Evolutionary conservation across 2,797 vertebrate species (phyloP), one percentile per base, ranked within the genome.

Genomic region (Propithecus perrieri): DNA sequence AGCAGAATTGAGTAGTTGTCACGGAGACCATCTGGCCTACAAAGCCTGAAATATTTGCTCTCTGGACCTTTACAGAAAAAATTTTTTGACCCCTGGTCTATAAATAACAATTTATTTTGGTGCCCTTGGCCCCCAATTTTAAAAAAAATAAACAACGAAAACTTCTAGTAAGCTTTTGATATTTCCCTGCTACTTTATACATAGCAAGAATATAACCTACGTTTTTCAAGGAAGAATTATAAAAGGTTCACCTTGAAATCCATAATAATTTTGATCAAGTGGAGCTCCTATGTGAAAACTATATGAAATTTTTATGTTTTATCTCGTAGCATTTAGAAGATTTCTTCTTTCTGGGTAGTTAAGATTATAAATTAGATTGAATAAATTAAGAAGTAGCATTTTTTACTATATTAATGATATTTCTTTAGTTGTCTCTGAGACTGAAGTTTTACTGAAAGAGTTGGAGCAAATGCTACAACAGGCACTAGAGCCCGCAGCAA

Each of bases 401-500:
- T 91, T 72, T 55, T 67, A 81, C 74, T 79, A 4, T 88, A 63
- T 80, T 91, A 69, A 85, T 97, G 41, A 18, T 74, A 43, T 97
- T 96, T 96, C 89, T 92, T 96, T 96, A 98, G 96, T 98, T 97
- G 74, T 98, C 9, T 98, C 96, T 35, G 97, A 98, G 91, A 97
- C 97, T 75, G 97, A 98, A 98, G 24, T 95, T 95, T 95, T 98
- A 96, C 96, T 98, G 33, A 97, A 96, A 95, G 97, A 98, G 65
- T 69, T 98, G 86, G 93, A 98, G 93, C 85, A 98, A 95, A 98
- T 99, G 98, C 96, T 98, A 12, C 94, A 97, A 65, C 87, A 90
- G 43, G 74, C 96, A 30, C 85, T 89, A 57, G 96, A 98, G 12
- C 85, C 97, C 55, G 91, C 95, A 53, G 93, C 91, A 79, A 72